phyloP scores from a whole-genome alignment of 2,113 vertebrate genomes.

The Lanius collurio region DNA sequence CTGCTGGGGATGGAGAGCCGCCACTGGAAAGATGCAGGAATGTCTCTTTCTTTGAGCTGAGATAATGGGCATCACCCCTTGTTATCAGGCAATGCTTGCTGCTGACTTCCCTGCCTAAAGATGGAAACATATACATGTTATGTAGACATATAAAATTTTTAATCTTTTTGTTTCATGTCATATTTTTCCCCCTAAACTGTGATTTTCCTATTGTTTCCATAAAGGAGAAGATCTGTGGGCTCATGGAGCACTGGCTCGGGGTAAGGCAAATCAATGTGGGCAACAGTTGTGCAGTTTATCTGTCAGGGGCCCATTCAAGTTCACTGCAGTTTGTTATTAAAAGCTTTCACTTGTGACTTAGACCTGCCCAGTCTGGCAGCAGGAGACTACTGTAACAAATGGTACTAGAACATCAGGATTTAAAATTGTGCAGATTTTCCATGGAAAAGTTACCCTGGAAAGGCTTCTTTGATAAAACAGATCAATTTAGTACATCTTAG shows the following conservation, averaged over 20 bases:
- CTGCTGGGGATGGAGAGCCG: not conserved
- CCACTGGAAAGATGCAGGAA: not conserved
- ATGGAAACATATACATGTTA: not conserved
- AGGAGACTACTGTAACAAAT: not conserved
- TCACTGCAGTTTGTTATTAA: not conserved
- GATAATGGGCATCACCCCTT: not conserved
- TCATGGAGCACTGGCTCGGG: not conserved
- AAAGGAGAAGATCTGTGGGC: not conserved
- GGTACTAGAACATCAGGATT: not conserved
- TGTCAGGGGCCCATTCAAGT: not conserved
- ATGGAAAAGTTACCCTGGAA: not conserved
- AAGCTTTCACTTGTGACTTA: not conserved
- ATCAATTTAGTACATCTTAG: not conserved
- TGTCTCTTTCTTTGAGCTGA: not conserved
- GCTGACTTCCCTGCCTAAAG: not conserved
- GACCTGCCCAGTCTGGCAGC: not conserved
- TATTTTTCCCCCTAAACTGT: not conserved
- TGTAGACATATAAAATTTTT: not conserved
- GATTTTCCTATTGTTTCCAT: not conserved
- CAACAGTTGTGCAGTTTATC: not conserved
- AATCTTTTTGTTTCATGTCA: not conserved
- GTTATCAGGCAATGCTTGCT: not conserved
- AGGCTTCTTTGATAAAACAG: not conserved
- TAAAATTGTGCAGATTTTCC: not conserved
- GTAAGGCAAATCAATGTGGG: not conserved